phyloP scores from a whole-genome alignment of 2,113 vertebrate genomes.

The Catagonus wagneri region DNA sequence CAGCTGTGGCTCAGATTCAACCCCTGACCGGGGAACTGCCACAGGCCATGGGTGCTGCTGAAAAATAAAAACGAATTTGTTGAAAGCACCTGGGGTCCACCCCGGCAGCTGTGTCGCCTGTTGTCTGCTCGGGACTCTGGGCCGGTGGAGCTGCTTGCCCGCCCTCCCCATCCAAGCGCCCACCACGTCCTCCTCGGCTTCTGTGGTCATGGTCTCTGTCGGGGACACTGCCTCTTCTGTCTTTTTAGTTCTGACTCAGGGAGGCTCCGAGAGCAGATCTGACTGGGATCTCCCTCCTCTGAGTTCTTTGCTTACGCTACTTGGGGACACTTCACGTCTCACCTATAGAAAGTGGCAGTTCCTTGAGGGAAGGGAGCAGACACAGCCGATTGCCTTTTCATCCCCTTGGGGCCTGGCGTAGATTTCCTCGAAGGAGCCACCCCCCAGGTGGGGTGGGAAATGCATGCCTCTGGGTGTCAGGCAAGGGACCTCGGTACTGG shows the following conservation, averaged over 20 bases:
- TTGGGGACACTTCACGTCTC: not conserved
- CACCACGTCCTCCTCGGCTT: not conserved
- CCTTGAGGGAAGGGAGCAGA: not conserved
- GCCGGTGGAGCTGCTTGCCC: not conserved
- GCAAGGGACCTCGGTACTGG: not conserved
- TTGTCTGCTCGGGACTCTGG: not conserved
- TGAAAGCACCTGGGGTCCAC: not conserved
- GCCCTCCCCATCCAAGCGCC: not conserved
- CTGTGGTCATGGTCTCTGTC: not conserved
- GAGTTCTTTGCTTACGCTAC: not conserved
- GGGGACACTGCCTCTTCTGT: not conserved
- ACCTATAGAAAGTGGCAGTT: not conserved
- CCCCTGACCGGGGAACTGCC: too few relatives aligned
- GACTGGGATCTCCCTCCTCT: not conserved
- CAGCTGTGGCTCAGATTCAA: too few relatives aligned
- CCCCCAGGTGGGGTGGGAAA: not conserved
- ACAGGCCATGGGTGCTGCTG: too few relatives aligned
- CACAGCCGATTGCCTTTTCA: not conserved
- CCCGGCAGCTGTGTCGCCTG: rapidly evolving
- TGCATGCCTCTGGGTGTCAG: not conserved
- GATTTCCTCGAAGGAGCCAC: not conserved
- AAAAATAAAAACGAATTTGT: too few relatives aligned
- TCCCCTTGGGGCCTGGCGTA: not conserved
- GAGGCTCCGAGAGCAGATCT: not conserved
- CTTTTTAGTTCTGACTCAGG: not conserved